phyloP scores from a whole-genome alignment of 2,113 vertebrate species.

The Notothenia rossii region DNA sequence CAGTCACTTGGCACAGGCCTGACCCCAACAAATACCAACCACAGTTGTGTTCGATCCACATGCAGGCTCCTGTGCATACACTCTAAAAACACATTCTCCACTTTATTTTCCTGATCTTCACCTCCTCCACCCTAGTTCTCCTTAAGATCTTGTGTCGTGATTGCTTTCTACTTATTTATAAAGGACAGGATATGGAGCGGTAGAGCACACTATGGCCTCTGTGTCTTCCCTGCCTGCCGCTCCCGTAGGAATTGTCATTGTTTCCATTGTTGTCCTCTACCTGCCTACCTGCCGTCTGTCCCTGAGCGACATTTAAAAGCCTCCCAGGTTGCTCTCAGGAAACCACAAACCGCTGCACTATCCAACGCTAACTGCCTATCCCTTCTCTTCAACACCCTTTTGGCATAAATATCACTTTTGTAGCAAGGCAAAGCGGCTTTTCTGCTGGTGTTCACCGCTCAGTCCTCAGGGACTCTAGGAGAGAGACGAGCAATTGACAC shows the following conservation, averaged over 20 bases:
- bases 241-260: conserved; percentile 72
- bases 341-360: conserved; percentile 67
- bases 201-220: conserved; percentile 74
- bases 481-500: conserved; percentile 45
- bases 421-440: conserved; percentile 44
- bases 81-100: conserved; percentile 38
- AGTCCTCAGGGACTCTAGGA: conserved; percentile 48
- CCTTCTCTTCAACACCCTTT: conserved; percentile 63
- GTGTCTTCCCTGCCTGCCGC: conserved; percentile 68
- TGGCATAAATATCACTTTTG: conserved; percentile 73
- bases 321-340: conserved; percentile 72
- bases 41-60: conserved; percentile 22
- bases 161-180: conserved; percentile 77
- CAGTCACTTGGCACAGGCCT: conserved; percentile 12
- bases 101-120: conserved; percentile 23
- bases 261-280: conserved; percentile 73
- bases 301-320: conserved; percentile 74
- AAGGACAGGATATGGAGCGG: conserved; percentile 79
- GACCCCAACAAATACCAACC: conserved; percentile 9
- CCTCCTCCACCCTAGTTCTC: conserved; percentile 61
- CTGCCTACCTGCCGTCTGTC: conserved; percentile 78
- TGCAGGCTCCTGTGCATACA: conserved; percentile 14
- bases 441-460: conserved; percentile 27
- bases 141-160: conserved; percentile 72
- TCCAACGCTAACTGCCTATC: conserved; percentile 53